Evolutionary conservation across 1,140 invertebrate species (phyloP).

Genomic region (Archivesica marissinica): DNA sequence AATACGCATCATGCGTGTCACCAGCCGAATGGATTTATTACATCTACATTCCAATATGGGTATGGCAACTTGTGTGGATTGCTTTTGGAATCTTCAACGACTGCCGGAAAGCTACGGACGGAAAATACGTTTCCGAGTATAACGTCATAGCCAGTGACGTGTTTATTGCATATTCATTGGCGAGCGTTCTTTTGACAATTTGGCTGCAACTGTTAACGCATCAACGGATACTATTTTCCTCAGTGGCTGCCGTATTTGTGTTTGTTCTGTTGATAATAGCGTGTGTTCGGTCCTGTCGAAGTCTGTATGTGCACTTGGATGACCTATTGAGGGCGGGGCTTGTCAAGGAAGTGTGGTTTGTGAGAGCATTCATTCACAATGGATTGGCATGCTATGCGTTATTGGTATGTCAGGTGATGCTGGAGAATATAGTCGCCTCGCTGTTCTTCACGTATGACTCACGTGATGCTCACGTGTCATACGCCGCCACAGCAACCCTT

Average conservation of each 20-base stretch:
- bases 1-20: background rate
- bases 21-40: constrained; percentile 30
- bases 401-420: constrained; percentile 2
- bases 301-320: background rate
- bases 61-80: constrained; percentile 9
- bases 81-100: background rate
- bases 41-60: constrained; percentile 7
- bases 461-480: background rate
- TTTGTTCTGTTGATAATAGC: background rate
- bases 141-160: constrained; percentile 13
- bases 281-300: background rate
- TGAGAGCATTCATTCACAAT: constrained; percentile 5
- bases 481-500: background rate
- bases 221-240: constrained; percentile 18
- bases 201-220: constrained; percentile 8
- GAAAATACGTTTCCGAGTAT: constrained; percentile 20
- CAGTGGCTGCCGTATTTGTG: constrained; percentile 2
- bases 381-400: constrained; percentile 6
- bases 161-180: constrained; percentile 25
- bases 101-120: background rate
- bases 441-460: background rate
- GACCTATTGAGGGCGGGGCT: constrained; percentile 21
- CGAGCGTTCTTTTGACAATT: background rate
- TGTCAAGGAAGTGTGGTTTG: constrained; percentile 5
- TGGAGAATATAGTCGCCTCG: constrained; percentile 1